phyloP scores from a whole-genome alignment of 2,797 vertebrate species.

The Sebastes taczanowskii region DNA sequence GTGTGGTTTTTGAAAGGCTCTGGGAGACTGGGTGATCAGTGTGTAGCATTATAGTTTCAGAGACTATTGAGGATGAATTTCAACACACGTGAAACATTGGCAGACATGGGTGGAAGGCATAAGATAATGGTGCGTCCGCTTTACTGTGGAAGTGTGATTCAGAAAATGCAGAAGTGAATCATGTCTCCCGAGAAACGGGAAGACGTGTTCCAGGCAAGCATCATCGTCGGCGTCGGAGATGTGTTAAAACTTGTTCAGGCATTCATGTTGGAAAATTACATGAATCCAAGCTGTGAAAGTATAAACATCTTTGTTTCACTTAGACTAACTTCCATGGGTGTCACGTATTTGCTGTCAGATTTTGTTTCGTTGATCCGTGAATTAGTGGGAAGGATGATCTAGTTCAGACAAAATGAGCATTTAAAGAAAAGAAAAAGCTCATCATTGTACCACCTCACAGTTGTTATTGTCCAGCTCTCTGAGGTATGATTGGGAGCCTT shows the following conservation, averaged over 20 bases:
- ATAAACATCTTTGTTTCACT: background rate
- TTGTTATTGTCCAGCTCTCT: slow-evolving; percentile 3
- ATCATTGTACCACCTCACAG: background rate
- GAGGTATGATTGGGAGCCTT: background rate
- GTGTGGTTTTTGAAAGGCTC: slow-evolving; percentile 34
- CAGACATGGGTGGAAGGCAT: background rate
- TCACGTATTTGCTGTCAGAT: background rate
- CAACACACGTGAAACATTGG: background rate
- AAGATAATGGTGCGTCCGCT: background rate
- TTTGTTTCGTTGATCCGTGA: background rate
- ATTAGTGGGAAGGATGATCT: background rate
- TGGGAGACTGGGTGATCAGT: background rate
- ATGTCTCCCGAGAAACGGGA: slow-evolving; percentile 20
- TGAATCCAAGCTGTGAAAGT: background rate
- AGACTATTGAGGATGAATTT: background rate
- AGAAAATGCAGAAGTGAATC: slow-evolving; percentile 30
- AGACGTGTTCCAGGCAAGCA: background rate
- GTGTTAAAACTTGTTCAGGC: background rate
- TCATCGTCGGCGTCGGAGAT: background rate
- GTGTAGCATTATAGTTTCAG: background rate
- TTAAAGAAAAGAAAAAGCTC: background rate
- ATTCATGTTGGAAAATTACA: background rate
- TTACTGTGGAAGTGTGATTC: slow-evolving; percentile 1
- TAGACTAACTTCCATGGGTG: background rate
- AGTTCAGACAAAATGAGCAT: background rate